Evolutionary conservation across 2,888 invertebrate genomes (phyloP), one percentile per base, ranked within the genome.

Genomic region (Cheilosia vulpina): DNA sequence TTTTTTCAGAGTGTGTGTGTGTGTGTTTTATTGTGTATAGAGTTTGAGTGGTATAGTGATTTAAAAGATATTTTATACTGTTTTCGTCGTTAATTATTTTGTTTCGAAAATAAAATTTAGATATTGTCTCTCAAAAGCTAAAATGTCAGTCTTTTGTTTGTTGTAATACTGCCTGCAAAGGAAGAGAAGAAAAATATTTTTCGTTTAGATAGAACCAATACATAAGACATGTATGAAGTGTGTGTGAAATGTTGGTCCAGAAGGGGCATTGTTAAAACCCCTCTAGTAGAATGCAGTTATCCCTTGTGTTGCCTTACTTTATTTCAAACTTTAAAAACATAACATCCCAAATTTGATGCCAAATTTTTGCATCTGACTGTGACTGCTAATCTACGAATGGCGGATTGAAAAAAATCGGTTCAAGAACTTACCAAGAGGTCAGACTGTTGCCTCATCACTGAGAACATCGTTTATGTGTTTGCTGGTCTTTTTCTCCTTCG

Each of bases 101-200:
- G 76, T 84, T 78, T 77, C 79, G 72, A 78, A 87, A 87, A 87
- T 82, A 78, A 90, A 89, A 88, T 88, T 88, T 90, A 91, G 91
- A 92, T 92, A 92, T 92, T 92, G 92, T 92, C 92, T 89, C 90
- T 92, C 90, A 91, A 92, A 92, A 92, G 91, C 92, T 92, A 91
- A 91, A 92, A 92, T 90, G 90, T 92, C 92, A 92, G 92, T 92
- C 92, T 92, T 92, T 92, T 91, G 90, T 91, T 88, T 88, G 87
- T 88, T 85, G 87, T 87, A 87, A 81, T 72, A 87, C 88, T 89
- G 88, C 78, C 88, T 88, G 87, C 19, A 88, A 88, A 66, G 53
- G 88, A 11, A 62, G 71, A 52, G 5, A 47, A 53, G 47, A 68
- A 9, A 69, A 43, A 62, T 11, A 50, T 11, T 4, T 50, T 27